Base-by-base conservation (phyloP, 2,888 invertebrate species). In the Fabriciana adippe region DNA sequence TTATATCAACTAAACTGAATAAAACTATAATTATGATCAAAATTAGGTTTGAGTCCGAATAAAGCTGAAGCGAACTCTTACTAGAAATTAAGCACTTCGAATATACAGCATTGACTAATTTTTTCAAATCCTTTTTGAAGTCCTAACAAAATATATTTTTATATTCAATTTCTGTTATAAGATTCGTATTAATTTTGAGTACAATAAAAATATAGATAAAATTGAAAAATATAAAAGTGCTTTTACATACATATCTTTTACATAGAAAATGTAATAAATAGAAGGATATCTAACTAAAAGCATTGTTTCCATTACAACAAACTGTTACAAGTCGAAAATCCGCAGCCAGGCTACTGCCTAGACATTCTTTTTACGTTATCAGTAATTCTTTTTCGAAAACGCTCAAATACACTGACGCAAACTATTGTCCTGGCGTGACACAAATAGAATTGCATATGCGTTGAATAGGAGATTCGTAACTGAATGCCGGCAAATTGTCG, bases 401-500 rank as follows among this genome's bases (percentile, higher is more conserved):
- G 31, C 35, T 26, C 59, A 64, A 64, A 64, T 64, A 59, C 55
- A 63, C 21, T 63, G 57, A 59, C 64, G 54, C 64, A 64, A 62
- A 48, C 59, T 64, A 67, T 66, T 60, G 61, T 61, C 21, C 55
- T 15, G 55, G 11, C 68, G 62, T 51, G 66, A 66, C 60, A 63
- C 61, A 70, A 74, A 72, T 67, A 68, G 72, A 74, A 70, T 66
- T 67, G 71, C 70, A 67, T 72, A 72, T 66, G 70, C 64, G 72
- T 63, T 74, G 71, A 74, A 74, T 72, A 68, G 72, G 67, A 73
- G 70, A 71, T 72, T 72, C 57, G 68, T 63, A 64, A 68, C 69
- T 72, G 69, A 73, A 73, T 71, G 66, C 67, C 62, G 61, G 64
- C 68, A 72, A 72, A 72, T 73, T 73, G 67, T 67, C 61, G 64